Evolutionary conservation across 2,113 vertebrate species (phyloP).

Genomic region (Alosa alosa): DNA sequence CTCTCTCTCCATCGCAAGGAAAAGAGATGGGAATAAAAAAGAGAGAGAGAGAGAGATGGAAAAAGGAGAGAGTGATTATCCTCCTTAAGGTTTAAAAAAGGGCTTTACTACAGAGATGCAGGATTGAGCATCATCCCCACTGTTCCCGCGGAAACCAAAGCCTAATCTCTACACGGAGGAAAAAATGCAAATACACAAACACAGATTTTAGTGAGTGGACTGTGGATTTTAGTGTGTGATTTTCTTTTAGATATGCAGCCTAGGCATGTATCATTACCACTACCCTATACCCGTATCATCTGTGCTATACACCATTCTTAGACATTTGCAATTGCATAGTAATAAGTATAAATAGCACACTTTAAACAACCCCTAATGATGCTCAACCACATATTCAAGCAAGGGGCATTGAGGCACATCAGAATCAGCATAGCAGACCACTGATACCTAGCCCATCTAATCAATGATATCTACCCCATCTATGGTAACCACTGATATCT

Average conservation of each 20-base stretch:
- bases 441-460: too few relatives aligned
- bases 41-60: neutral
- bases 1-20: slow-evolving; percentile 32
- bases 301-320: too few relatives aligned
- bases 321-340: too few relatives aligned
- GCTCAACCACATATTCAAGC: too few relatives aligned
- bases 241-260: neutral
- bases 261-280: neutral
- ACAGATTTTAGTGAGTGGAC: neutral
- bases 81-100: slow-evolving; percentile 25
- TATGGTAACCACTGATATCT: too few relatives aligned
- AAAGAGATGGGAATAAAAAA: neutral
- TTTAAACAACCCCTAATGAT: too few relatives aligned
- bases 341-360: too few relatives aligned
- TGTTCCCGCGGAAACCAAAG: neutral
- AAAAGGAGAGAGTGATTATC: neutral
- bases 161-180: neutral
- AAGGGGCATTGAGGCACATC: too few relatives aligned
- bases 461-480: too few relatives aligned
- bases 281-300: too few relatives aligned
- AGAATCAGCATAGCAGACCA: too few relatives aligned
- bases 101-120: neutral
- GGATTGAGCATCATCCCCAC: neutral
- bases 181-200: neutral
- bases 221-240: neutral